These are phyloP conservation scores for Phymanthus crucifer DNA, from an alignment of 92 coral and sea anemone genomes.

Conservation along the genomic window DNA sequence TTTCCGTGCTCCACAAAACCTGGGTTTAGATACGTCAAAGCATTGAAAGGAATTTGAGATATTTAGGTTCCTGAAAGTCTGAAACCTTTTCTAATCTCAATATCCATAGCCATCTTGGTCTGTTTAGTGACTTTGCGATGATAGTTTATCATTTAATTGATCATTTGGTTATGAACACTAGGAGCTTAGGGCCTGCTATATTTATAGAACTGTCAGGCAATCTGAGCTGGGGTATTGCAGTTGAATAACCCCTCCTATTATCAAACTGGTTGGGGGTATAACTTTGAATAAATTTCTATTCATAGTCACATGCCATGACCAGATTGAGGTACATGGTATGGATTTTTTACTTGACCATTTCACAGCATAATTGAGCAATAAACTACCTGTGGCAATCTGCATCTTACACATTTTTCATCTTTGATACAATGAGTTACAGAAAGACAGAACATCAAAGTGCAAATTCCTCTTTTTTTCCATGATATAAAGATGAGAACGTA, in stretches of 20 bases:
- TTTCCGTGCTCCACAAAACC: not conserved
- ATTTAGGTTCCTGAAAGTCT: slow-evolving; percentile 22
- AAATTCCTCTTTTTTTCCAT: too few relatives aligned
- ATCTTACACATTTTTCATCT: too few relatives aligned
- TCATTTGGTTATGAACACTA: slow-evolving; percentile 17
- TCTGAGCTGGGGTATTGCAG: not conserved
- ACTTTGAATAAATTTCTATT: not conserved
- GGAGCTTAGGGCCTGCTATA: not conserved
- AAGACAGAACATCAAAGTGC: too few relatives aligned
- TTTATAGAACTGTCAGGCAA: slow-evolving; percentile 18
- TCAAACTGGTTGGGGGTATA: not conserved
- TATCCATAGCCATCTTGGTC: slow-evolving; percentile 21
- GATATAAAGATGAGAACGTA: too few relatives aligned
- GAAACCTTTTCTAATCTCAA: slow-evolving; percentile 11
- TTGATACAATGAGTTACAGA: too few relatives aligned
- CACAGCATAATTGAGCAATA: not conserved
- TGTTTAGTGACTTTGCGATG: slow-evolving; percentile 31
- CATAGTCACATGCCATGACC: not conserved
- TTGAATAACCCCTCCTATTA: not conserved
- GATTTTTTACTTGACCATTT: not conserved
- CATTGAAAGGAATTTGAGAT: not conserved
- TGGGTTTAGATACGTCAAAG: not conserved
- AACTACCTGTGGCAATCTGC: not conserved
- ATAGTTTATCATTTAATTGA: slow-evolving; percentile 31
- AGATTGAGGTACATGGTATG: not conserved